phyloP scores from a whole-genome alignment of 2,797 vertebrate species.

The Mormyrus proboscirostris region DNA sequence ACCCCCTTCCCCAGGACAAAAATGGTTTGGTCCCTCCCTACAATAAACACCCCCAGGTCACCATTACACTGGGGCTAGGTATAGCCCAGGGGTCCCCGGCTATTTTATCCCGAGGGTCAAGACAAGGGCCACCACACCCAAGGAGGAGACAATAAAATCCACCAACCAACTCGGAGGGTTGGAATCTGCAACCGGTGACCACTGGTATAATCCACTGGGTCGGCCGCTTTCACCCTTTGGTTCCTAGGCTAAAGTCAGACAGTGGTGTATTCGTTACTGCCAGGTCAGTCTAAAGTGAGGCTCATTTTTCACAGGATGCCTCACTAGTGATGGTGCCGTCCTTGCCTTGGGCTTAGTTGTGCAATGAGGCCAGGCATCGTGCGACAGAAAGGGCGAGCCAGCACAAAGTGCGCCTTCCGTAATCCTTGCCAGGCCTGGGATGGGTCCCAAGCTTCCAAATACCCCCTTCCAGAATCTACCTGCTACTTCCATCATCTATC shows the following conservation, averaged over 20 bases:
- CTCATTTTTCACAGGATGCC: background rate
- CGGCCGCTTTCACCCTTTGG: background rate
- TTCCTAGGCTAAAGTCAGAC: background rate
- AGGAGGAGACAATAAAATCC: background rate
- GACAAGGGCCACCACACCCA: background rate
- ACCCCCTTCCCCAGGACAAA: background rate
- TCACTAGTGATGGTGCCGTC: background rate
- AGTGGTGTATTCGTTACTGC: background rate
- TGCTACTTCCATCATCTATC: background rate
- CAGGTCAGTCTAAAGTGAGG: background rate
- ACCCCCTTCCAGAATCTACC: background rate
- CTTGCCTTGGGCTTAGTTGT: background rate
- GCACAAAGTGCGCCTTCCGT: background rate
- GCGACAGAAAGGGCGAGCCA: background rate
- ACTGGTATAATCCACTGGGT: background rate
- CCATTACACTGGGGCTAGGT: background rate
- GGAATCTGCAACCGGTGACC: background rate
- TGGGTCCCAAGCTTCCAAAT: background rate
- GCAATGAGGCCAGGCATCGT: background rate
- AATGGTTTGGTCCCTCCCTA: background rate
- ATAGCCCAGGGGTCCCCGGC: background rate
- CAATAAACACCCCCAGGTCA: background rate
- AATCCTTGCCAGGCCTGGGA: background rate
- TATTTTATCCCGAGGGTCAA: background rate
- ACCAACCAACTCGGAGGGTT: background rate